Evolutionary conservation across 2,888 invertebrate species (phyloP).

Genomic region (Griposia aprilina): DNA sequence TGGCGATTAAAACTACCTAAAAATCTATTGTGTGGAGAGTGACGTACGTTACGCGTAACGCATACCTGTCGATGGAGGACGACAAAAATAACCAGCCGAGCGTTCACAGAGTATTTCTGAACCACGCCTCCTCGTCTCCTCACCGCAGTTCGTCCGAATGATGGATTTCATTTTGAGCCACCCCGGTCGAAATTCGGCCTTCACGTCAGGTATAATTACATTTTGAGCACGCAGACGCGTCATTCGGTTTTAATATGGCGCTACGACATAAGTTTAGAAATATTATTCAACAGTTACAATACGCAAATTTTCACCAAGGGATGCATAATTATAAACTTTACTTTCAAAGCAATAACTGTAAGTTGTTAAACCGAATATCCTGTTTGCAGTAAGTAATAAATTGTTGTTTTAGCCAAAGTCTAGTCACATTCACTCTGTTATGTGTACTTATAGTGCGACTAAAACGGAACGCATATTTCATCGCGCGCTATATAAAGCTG

Average conservation of each 20-base stretch:
- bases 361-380: slow-evolving; percentile 59
- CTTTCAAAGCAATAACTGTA: slow-evolving; percentile 57
- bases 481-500: slow-evolving; percentile 66
- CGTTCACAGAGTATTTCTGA: slow-evolving; percentile 78
- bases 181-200: slow-evolving; percentile 50
- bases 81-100: slow-evolving; percentile 79
- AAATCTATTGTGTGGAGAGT: slow-evolving; percentile 70
- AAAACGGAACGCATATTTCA: slow-evolving; percentile 69
- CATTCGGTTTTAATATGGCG: slow-evolving; percentile 25
- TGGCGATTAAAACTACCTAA: slow-evolving; percentile 63
- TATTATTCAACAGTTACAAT: slow-evolving; percentile 49
- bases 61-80: slow-evolving; percentile 83
- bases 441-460: slow-evolving; percentile 41
- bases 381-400: slow-evolving; percentile 51
- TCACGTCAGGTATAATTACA: slow-evolving; percentile 53
- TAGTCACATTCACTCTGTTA: slow-evolving; percentile 48
- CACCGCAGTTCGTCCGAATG: slow-evolving; percentile 49
- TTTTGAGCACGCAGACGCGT: slow-evolving; percentile 43
- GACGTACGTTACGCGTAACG: slow-evolving; percentile 68
- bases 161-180: slow-evolving; percentile 53
- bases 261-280: slow-evolving; percentile 46
- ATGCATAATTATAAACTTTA: slow-evolving; percentile 62
- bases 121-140: slow-evolving; percentile 65
- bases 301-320: slow-evolving; percentile 50
- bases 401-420: slow-evolving; percentile 38